Base-by-base conservation (phyloP, 1,140 invertebrate genomes). In the Ptiloglossa arizonensis region DNA sequence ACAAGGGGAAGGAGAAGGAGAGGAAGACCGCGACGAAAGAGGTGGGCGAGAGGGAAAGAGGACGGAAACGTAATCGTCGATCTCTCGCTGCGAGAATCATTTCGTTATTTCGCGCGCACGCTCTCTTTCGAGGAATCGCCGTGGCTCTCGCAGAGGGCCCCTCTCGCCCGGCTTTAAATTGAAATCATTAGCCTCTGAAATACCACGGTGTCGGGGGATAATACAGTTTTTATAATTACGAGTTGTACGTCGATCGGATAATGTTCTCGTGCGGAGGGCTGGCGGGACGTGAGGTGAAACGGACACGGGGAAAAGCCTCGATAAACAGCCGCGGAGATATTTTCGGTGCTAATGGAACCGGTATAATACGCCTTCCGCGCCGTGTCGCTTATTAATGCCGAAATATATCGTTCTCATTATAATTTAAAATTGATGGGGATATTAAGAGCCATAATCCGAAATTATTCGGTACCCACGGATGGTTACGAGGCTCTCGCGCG, bases 41-140 rank as follows among this genome's bases (percentile, higher is more conserved):
- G 35, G 46, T 17, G 46, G 46, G 46, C 46, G 54, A 24, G 68
- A 52, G 48, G 32, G 54, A 27, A 66, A 44, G 54, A 72, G 46
- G 63, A 75, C 50, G 68, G 71, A 80, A 79, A 83, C 74, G 81
- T 82, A 79, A 84, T 85, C 77, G 76, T 76, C 57, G 77, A 83
- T 81, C 78, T 74, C 82, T 85, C 69, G 82, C 82, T 85, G 83
- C 62, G 81, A 83, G 78, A 81, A 70, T 85, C 72, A 75, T 83
- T 80, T 80, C 67, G 81, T 83, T 83, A 85, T 83, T 83, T 83
- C 82, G 72, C 72, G 46, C 64, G 35, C 35, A 72, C 81, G 57
- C 63, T 76, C 81, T 72, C 72, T 70, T 83, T 79, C 82, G 69
- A 60, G 70, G 81, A 83, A 83, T 83, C 81, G 81, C 63, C 67